Percentiles rank a stretch among this genome's conserved stretches.
These are phyloP conservation scores for Phytoseiulus persimilis DNA, from an alignment of 2,888 invertebrate genomes.

Conservation along the genomic window DNA sequence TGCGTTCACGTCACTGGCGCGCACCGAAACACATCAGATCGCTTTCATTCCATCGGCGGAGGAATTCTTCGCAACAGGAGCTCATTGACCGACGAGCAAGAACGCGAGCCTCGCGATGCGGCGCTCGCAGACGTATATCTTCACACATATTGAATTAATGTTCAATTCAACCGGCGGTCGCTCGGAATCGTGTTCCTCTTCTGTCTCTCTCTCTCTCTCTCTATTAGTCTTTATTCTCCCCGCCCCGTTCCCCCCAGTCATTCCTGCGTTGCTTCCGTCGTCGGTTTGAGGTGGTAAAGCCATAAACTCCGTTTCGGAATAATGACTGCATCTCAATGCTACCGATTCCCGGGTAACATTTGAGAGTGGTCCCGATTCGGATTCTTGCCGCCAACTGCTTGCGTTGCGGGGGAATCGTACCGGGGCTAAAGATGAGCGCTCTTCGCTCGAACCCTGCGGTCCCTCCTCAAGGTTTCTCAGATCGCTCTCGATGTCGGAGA, in stretches of 20 bases:
- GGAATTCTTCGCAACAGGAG: not conserved
- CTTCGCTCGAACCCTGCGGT: no score
- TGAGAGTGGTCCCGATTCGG: not conserved
- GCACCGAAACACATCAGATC: not conserved
- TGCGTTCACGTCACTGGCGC: not conserved
- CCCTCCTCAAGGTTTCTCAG: no score
- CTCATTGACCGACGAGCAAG: not conserved
- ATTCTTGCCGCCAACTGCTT: not conserved
- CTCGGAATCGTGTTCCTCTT: not conserved
- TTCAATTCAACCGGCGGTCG: not conserved
- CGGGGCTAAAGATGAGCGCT: no score
- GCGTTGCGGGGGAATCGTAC: no score
- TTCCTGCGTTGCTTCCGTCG: not conserved
- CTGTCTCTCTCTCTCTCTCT: conserved; percentile 7
- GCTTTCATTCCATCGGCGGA: no score
- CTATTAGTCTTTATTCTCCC: not conserved
- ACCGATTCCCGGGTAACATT: not conserved
- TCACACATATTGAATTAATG: not conserved
- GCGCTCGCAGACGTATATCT: not conserved
- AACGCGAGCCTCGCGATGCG: not conserved
- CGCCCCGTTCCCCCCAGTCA: not conserved
- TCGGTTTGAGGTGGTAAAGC: not conserved
- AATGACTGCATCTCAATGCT: not conserved
- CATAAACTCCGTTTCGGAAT: not conserved
- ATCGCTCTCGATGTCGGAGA: no score